Evolutionary conservation across 2,888 invertebrate species (phyloP).

Genomic region (Parnassius apollo): DNA sequence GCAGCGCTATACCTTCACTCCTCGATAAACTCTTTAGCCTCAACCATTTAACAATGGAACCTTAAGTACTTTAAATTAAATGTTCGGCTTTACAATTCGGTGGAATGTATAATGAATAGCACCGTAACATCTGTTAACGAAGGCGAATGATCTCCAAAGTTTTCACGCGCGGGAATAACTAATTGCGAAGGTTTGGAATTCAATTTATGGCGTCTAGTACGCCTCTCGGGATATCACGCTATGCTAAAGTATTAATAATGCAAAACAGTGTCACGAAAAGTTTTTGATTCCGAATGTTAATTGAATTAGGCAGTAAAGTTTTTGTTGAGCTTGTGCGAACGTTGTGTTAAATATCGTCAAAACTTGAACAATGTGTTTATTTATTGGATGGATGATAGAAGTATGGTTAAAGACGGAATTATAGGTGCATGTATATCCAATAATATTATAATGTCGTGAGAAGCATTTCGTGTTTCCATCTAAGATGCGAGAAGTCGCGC

Average conservation of each 20-base stretch:
- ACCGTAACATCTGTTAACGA: slow-evolving; percentile 82
- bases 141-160: slow-evolving; percentile 81
- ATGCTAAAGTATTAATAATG: slow-evolving; percentile 79
- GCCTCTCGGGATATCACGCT: slow-evolving; percentile 77
- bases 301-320: slow-evolving; percentile 78
- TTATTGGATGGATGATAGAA: slow-evolving; percentile 14
- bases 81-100: slow-evolving; percentile 80
- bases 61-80: slow-evolving; percentile 79
- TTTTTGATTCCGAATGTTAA: slow-evolving; percentile 80
- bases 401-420: not conserved
- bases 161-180: slow-evolving; percentile 82
- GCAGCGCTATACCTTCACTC: slow-evolving; percentile 32
- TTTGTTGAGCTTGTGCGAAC: slow-evolving; percentile 60
- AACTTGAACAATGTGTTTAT: slow-evolving; percentile 55
- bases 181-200: slow-evolving; percentile 80
- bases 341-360: slow-evolving; percentile 59
- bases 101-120: slow-evolving; percentile 81
- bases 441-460: slow-evolving; percentile 24
- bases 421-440: not conserved
- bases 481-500: slow-evolving; percentile 55
- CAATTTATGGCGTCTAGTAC: slow-evolving; percentile 80
- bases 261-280: slow-evolving; percentile 81
- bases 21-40: slow-evolving; percentile 62
- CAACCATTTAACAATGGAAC: slow-evolving; percentile 74
- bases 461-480: slow-evolving; percentile 34